These are phyloP conservation scores for Poeciliopsis infans DNA, from an alignment of 2,797 vertebrate species.

Conservation along the genomic window DNA sequence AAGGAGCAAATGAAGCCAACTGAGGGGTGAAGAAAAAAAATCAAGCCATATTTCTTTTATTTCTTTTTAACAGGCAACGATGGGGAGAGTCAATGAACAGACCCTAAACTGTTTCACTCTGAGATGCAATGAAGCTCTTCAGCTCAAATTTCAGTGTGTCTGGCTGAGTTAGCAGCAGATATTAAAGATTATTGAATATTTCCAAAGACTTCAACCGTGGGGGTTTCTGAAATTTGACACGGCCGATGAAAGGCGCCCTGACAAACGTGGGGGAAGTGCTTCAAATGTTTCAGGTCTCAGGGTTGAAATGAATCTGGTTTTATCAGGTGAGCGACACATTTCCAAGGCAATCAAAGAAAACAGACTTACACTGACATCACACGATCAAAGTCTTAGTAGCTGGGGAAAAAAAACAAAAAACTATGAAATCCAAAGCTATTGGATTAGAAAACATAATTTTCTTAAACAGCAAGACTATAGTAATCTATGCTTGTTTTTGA, in stretches of 20 bases:
- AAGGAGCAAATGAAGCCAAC: conserved; percentile 60
- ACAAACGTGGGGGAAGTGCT: conserved; percentile 35
- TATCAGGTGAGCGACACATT: conserved; percentile 60
- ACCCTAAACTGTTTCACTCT: conserved; percentile 51
- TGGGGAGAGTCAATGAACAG: conserved; percentile 46
- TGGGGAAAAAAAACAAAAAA: conserved; percentile 8
- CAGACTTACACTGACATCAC: conserved; percentile 51
- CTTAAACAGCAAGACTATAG: conserved; percentile 12
- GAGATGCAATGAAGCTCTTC: conserved; percentile 39
- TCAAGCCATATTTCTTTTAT: conserved; percentile 26
- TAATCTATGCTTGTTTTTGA: background rate
- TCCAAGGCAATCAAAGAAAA: conserved; percentile 52
- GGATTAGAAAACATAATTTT: conserved; percentile 12
- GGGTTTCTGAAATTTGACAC: conserved; percentile 62
- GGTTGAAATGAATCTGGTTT: conserved; percentile 58
- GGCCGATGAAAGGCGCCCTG: conserved; percentile 58
- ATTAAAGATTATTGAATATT: conserved; percentile 70
- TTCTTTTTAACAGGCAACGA: conserved; percentile 63
- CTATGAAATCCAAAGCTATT: background rate
- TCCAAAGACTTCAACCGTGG: conserved; percentile 54
- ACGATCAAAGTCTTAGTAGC: conserved; percentile 31
- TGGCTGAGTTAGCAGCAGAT: conserved; percentile 62
- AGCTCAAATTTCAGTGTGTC: conserved; percentile 39
- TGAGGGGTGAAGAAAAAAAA: conserved; percentile 2
- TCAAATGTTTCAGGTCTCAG: conserved; percentile 60